Evolutionary conservation across 2,113 vertebrate species (phyloP).

Genomic region (Percina caprodes): DNA sequence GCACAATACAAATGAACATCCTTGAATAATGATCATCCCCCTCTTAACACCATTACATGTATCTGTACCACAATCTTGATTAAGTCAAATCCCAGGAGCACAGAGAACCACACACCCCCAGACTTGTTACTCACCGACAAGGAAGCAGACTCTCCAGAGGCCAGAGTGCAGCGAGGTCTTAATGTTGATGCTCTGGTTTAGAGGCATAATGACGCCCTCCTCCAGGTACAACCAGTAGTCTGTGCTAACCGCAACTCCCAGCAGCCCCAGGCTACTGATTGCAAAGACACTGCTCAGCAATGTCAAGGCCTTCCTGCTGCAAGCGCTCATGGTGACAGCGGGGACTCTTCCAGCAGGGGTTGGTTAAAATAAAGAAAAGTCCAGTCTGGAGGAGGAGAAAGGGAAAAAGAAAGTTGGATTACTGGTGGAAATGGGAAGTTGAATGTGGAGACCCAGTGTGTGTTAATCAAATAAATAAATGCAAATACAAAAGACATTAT

Average conservation of each 20-base stretch:
- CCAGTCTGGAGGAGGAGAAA: conserved; percentile 30
- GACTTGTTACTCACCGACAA: conserved; percentile 79
- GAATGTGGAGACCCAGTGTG: background rate
- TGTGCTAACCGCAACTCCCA: conserved; percentile 92
- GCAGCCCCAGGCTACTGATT: conserved; percentile 89
- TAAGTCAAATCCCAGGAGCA: background rate
- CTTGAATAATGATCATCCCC: background rate
- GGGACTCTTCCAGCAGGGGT: conserved; percentile 12
- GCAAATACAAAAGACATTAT: background rate
- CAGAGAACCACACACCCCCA: background rate
- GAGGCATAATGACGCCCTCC: conserved; percentile 89
- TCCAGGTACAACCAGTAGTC: conserved; percentile 97
- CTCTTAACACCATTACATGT: background rate
- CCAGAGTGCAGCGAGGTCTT: conserved; percentile 91
- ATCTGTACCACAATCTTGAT: background rate
- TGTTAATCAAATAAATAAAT: background rate
- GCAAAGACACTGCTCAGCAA: conserved; percentile 93
- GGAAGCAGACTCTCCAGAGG: conserved; percentile 94
- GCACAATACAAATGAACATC: background rate
- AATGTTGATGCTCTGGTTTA: conserved; percentile 90
- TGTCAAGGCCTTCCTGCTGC: conserved; percentile 91
- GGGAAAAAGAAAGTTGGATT: no score
- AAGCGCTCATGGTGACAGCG: conserved; percentile 85
- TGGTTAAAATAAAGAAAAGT: conserved; percentile 5
- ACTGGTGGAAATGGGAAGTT: background rate